Evolutionary conservation across 1,140 invertebrate genomes (phyloP), one percentile per base, ranked within the genome.

Genomic region (Cyclargus thomasi): DNA sequence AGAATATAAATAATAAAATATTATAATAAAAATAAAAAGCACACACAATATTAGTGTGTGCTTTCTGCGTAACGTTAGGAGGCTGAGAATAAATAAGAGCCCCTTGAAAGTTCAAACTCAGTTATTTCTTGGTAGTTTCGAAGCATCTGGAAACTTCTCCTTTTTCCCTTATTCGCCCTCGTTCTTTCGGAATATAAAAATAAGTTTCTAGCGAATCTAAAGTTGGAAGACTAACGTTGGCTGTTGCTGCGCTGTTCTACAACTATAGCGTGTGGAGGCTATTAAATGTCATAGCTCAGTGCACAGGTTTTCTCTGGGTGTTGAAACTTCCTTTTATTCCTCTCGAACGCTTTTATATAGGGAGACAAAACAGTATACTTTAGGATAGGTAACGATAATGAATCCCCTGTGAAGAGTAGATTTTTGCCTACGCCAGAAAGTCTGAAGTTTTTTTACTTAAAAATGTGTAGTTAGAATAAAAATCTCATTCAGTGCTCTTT

Each of bases 91-190:
- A 47, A 47, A 47, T 47, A 47, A 47, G 39, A 47, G 39, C 39
- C 39, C 14, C 39, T 47, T 14, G 39, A 47, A 47, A 47, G 39
- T 47, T 47, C 39, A 47, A 47, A 47, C 39, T 47, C 39, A 47
- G 39, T 47, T 47, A 47, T 47, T 47, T 47, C 39, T 47, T 47
- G 39, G 39, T 47, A 47, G 39, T 47, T 47, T 47, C 39, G 39
- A 14, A 47, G 14, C 39, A 47, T 47, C 39, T 47, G 39, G 39
- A 47, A 29, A 47, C 10, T 47, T 47, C 6, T 8, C 14, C 39
- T 11, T 47, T 47, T 47, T 47, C 39, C 39, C 39, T 47, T 16
- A 47, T 47, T 47, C 39, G 39, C 39, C 39, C 39, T 47, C 39
- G 39, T 47, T 47, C 39, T 47, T 16, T 47, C 10, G 39, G 39